These are phyloP conservation scores for Neomorphus geoffroyi DNA, from an alignment of 2,797 vertebrate species.

Conservation along the genomic window DNA sequence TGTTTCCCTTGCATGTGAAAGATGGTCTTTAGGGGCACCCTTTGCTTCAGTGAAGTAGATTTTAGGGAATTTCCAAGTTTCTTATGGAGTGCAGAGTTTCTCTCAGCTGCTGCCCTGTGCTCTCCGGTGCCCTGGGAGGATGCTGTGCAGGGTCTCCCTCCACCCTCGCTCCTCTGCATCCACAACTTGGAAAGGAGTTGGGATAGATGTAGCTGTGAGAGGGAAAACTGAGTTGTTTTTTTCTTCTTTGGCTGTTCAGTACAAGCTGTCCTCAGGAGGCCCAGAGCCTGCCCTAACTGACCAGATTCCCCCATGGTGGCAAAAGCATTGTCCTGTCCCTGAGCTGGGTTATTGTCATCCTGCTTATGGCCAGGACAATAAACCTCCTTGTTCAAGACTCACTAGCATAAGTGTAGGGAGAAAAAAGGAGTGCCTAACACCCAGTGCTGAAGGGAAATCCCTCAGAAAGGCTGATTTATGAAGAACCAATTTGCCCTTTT, in stretches of 20 bases:
- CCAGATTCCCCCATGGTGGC: neutral
- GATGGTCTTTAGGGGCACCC: neutral
- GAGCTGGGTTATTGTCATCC: neutral
- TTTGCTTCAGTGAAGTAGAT: neutral
- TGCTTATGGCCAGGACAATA: neutral
- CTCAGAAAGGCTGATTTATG: neutral
- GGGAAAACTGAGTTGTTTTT: neutral
- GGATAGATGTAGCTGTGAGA: neutral
- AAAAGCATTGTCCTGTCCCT: neutral
- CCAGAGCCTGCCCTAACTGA: neutral
- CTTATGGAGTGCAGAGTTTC: neutral
- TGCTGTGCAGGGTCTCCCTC: neutral
- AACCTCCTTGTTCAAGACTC: neutral
- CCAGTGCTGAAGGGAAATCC: neutral
- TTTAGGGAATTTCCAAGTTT: neutral
- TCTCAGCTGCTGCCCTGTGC: neutral
- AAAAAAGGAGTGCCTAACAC: neutral
- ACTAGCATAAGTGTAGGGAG: neutral
- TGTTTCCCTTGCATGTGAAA: neutral
- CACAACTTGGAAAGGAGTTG: neutral
- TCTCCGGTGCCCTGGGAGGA: neutral
- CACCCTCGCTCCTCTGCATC: neutral
- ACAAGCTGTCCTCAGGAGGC: neutral
- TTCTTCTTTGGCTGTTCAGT: neutral
- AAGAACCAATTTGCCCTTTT: neutral